Base-by-base conservation (phyloP, 1,140 invertebrate genomes). In the Drosophila lowei region DNA sequence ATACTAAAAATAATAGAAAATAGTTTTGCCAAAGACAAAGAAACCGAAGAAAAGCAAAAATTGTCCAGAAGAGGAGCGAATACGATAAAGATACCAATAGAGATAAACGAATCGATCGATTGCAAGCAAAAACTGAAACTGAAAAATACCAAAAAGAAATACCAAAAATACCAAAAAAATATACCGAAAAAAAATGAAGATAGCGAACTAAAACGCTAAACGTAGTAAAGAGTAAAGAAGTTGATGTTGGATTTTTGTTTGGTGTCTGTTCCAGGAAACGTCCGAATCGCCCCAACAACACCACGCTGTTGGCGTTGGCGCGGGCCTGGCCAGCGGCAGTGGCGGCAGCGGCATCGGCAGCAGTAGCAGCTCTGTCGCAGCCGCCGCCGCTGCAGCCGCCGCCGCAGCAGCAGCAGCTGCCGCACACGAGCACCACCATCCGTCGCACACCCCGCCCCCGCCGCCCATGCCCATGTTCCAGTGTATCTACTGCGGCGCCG, bases 201-300 rank as follows among this genome's bases (percentile, higher is more conserved):
- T 15, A 77, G 64, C 68, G 53, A 79, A 65, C 67, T 48, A 59
- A 64, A 52, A 42, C 50, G 44, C 47, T 67, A 85, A 71, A 71
- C 91, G 92, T 91, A 92, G 90, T 91, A 38, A 38, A 38, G 42
- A 63, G 66, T 70, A 93, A 96, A 96, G 96, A 97, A 97, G 96
- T 97, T 97, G 96, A 96, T 96, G 95, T 95, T 95, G 94, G 93
- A 93, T 92, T 92, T 96, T 95, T 96, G 95, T 96, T 96, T 96
- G 94, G 95, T 96, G 95, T 96, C 86, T 96, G 95, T 96, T 96
- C 95, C 95, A 97, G 96, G 95, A 96, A 94, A 93, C 94, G 92
- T 95, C 95, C 93, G 94, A 95, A 93, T 94, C 94, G 92, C 93
- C 93, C 68, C 81, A 86, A 79, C 81, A 86, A 92, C 93, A 73